A percentile compares a stretch with the other conserved stretches of the same genome.
These are phyloP conservation scores for Betta splendens DNA, from an alignment of 2,797 vertebrate species.

Conservation along the genomic window DNA sequence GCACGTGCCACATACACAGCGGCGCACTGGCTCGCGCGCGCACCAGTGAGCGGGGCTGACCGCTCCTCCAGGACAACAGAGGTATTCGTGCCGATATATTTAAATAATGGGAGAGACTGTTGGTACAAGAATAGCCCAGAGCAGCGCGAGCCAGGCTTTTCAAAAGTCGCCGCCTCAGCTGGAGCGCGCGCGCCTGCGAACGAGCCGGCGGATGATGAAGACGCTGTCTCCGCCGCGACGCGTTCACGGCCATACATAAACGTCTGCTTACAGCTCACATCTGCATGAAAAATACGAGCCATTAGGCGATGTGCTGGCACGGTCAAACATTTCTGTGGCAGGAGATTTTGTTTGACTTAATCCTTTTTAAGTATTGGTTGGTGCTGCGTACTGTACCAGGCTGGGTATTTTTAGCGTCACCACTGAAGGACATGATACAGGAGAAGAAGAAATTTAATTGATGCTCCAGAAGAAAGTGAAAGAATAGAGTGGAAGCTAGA, in stretches of 20 bases:
- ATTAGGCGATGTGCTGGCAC: conserved; percentile 1
- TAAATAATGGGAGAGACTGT: conserved; percentile 72
- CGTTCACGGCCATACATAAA: not conserved
- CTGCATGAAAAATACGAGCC: not conserved
- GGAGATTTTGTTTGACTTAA: conserved; percentile 1
- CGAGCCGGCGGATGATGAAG: conserved; percentile 35
- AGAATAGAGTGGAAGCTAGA: conserved; percentile 26
- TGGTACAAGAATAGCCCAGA: conserved; percentile 70
- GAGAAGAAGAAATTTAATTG: conserved; percentile 55
- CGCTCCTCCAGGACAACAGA: conserved; percentile 68
- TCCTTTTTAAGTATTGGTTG: conserved; percentile 37
- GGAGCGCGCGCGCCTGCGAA: not conserved
- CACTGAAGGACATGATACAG: conserved; percentile 38
- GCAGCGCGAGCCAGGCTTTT: conserved; percentile 47
- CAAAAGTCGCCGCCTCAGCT: conserved; percentile 42
- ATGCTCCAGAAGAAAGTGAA: conserved; percentile 44
- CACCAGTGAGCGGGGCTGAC: conserved; percentile 52
- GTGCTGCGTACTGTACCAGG: conserved; percentile 39
- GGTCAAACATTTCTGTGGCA: not conserved
- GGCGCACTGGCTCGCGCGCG: conserved; percentile 7
- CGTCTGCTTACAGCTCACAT: not conserved
- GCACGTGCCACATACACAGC: not conserved
- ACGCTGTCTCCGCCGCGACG: conserved; percentile 7
- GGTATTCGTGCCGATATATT: conserved; percentile 65
- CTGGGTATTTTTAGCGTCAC: conserved; percentile 58